Evolutionary conservation across 2,797 vertebrate genomes (phyloP), one percentile per base, ranked within the genome.

Genomic region (Chromobotia macracanthus): DNA sequence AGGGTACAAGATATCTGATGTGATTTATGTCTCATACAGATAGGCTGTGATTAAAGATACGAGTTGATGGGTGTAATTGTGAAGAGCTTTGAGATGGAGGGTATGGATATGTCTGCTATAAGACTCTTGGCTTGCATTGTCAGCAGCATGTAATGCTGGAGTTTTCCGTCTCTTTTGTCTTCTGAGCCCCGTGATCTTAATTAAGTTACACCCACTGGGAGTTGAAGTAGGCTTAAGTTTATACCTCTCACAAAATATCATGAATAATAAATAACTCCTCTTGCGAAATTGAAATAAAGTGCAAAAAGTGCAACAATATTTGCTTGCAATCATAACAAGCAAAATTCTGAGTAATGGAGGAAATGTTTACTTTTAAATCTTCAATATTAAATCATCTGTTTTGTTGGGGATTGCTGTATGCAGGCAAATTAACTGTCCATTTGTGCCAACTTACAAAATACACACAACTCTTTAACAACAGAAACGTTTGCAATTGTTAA

Each of bases 1-100:
- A 72, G 75, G 56, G 53, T 44, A 18, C 3, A 0, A 53, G n/a
- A 77, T 25, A 71, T 55, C 58, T 66, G 60, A 65, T 66, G 19
- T 78, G 46, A 71, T 78, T 78, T 51, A 78, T 51, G 67, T 63
- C 70, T 73, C 25, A 23, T 66, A 35, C 46, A 48, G 46, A 70
- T 61, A 78, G 44, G 11, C 76, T 70, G 41, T 5, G 67, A 66
- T 72, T 82, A 77, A 80, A 80, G 50, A 55, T 46, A 74, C 23
- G 67, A 65, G 70, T 55, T 46, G 70, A 56, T 35, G 12, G 38
- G 28, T 69, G 70, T 68, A 55, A 28, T 71, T 65, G 41, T 75
- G 71, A 63, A 19, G 46, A 21, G 25, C 16, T 66, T 64, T 66
- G 50, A 64, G 67, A 28, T 61, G 72, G 23, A 51, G 6, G 55